phyloP scores from a whole-genome alignment of 2,888 invertebrate genomes.

The Macrosiphum euphorbiae region DNA sequence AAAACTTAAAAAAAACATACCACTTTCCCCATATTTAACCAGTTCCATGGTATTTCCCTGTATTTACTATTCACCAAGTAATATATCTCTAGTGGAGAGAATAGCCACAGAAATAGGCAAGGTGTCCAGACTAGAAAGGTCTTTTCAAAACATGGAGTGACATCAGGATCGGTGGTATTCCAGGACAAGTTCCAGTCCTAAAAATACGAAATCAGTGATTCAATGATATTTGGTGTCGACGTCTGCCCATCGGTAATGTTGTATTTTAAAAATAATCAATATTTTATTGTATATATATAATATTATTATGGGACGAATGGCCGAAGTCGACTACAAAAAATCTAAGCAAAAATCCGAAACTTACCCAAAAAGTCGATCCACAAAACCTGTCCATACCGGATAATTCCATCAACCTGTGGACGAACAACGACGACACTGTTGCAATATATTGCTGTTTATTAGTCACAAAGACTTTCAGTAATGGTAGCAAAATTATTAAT shows the following conservation, averaged over 20 bases:
- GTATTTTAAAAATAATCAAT: no score
- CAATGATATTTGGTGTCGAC: no score
- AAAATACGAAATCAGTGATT: conserved; percentile 69
- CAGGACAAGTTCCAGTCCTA: conserved; percentile 85
- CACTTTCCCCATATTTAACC: conserved; percentile 82
- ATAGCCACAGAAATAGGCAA: conserved; percentile 85
- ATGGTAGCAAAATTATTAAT: no score
- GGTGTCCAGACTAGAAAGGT: conserved; percentile 92
- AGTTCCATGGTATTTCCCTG: conserved; percentile 79
- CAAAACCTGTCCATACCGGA: conserved; percentile 61
- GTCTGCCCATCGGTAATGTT: no score
- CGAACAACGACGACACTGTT: no score
- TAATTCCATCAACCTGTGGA: conserved; percentile 1
- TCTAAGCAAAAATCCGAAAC: neutral
- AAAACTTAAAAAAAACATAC: conserved; percentile 68
- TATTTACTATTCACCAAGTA: conserved; percentile 83
- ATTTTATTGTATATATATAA: no score
- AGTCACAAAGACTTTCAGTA: no score
- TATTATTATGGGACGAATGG: neutral
- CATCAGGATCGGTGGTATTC: conserved; percentile 85
- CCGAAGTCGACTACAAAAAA: neutral
- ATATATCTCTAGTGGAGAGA: conserved; percentile 81
- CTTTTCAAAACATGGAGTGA: conserved; percentile 92
- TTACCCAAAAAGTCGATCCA: conserved; percentile 65
- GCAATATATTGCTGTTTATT: no score